phyloP scores from a whole-genome alignment of 2,797 vertebrate species.

The Clarias platycephalus region DNA sequence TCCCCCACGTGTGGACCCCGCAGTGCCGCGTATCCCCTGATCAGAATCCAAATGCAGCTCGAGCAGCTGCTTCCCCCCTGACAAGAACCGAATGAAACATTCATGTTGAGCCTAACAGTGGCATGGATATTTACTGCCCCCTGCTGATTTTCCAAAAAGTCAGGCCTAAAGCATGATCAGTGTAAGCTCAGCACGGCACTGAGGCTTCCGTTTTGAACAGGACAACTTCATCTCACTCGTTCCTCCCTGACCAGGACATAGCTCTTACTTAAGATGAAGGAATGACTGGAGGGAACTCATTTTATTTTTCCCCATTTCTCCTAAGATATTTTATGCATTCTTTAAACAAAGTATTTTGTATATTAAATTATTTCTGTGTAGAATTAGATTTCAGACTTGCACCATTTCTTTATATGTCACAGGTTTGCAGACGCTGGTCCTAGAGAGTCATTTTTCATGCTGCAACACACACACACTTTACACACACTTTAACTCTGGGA shows the following conservation, averaged over 20 bases:
- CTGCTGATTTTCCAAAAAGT: slow-evolving; percentile 19
- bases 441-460: background rate
- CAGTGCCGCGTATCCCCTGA: slow-evolving; percentile 51
- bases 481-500: background rate
- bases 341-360: background rate
- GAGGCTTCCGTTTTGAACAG: background rate
- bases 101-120: background rate
- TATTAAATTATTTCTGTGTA: background rate
- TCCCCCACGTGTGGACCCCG: slow-evolving; percentile 54
- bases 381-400: background rate
- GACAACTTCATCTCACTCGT: background rate
- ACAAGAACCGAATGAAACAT: background rate
- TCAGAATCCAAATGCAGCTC: slow-evolving; percentile 60
- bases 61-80: background rate
- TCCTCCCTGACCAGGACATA: too few relatives aligned
- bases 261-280: background rate
- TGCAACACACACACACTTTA: background rate
- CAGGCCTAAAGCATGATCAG: background rate
- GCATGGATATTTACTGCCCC: slow-evolving; percentile 31
- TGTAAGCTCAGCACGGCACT: background rate
- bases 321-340: background rate
- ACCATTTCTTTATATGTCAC: background rate
- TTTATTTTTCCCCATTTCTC: background rate
- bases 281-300: background rate
- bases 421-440: background rate